A percentile compares a stretch with the other conserved stretches of the same genome.
Conservation (phyloP, 2,797 vertebrate genomes). For the Peromyscus aztecus region DNA sequence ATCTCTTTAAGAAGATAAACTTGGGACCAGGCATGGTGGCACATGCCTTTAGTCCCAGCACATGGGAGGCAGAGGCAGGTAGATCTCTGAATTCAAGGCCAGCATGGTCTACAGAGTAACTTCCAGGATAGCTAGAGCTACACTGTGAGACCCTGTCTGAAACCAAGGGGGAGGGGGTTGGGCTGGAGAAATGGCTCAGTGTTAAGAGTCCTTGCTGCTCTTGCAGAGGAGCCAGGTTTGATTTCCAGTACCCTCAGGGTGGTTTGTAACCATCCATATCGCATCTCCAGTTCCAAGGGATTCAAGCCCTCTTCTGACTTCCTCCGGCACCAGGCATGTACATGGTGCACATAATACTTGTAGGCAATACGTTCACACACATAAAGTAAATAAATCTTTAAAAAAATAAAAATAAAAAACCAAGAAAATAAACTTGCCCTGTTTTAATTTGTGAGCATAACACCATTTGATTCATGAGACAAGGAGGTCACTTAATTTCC, state of each 20-base stretch:
- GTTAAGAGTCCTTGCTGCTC: background rate
- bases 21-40: background rate
- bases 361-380: background rate
- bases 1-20: background rate
- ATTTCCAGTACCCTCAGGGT: background rate
- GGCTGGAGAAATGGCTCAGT: background rate
- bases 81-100: background rate
- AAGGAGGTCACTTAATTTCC: background rate
- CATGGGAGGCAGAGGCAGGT: background rate
- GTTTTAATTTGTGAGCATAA: slow-evolving; percentile 31
- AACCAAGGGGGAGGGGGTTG: background rate
- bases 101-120: background rate
- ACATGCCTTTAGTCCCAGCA: background rate
- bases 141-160: background rate
- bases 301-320: background rate
- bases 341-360: background rate
- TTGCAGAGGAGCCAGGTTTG: background rate
- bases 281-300: background rate
- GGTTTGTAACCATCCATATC: background rate
- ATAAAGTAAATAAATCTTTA: background rate
- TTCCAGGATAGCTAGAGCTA: background rate
- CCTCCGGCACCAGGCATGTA: background rate
- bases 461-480: background rate
- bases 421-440: slow-evolving; percentile 16
- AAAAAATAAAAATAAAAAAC: background rate